These are phyloP conservation scores for Cyrtonyx montezumae DNA, from an alignment of 2,113 vertebrate genomes.

Conservation along the genomic window DNA sequence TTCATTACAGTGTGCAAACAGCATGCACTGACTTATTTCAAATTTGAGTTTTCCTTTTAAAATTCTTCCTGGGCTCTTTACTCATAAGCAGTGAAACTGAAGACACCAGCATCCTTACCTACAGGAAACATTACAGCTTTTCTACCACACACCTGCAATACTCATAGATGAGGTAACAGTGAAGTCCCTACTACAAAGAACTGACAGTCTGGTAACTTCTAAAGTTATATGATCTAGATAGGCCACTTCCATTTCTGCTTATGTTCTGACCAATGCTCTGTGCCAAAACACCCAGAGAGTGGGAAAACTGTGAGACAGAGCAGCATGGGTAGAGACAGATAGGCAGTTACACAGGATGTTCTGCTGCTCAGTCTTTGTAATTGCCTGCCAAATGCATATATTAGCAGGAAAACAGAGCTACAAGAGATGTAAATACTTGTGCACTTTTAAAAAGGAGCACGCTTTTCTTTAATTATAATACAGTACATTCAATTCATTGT, in stretches of 20 bases:
- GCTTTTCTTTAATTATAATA: neutral
- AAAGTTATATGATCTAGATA: slow-evolving; percentile 11
- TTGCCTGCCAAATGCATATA: neutral
- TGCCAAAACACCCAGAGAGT: neutral
- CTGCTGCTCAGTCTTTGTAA: neutral
- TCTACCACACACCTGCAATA: neutral
- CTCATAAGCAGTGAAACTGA: neutral
- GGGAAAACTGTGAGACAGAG: neutral
- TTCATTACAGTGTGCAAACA: neutral
- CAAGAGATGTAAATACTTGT: neutral
- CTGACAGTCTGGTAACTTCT: neutral
- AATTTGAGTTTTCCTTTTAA: neutral
- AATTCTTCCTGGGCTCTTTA: neutral
- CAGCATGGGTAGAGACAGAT: neutral
- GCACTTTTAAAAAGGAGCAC: neutral
- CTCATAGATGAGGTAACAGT: neutral
- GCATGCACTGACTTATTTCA: neutral
- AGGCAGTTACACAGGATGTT: neutral
- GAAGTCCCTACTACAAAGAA: neutral
- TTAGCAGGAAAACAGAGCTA: neutral
- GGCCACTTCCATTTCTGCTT: slow-evolving; percentile 3
- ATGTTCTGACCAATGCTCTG: neutral
- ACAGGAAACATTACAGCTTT: neutral
- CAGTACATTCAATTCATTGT: neutral
- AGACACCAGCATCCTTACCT: neutral